Conservation (phyloP, 2,888 invertebrate genomes). For the Pocota personata region DNA sequence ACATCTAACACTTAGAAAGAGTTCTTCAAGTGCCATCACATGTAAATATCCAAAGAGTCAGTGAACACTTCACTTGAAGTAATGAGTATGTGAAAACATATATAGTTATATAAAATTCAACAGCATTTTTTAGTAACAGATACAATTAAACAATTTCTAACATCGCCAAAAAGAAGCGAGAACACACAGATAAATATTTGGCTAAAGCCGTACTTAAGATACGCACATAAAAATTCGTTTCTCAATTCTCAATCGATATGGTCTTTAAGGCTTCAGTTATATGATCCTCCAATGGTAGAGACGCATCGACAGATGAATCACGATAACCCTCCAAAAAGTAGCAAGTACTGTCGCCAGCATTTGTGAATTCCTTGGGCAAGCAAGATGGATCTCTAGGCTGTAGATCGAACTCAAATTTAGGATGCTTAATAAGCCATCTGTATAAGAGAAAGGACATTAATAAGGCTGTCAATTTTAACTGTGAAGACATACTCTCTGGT, state of each 20-base stretch:
- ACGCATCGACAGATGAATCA: slow-evolving; percentile 87
- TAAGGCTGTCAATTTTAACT: no score
- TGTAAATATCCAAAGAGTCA: not conserved
- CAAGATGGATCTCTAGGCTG: slow-evolving; percentile 89
- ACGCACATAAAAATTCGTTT: not conserved
- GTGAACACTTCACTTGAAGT: not conserved
- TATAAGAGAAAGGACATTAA: slow-evolving; percentile 60
- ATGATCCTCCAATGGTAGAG: slow-evolving; percentile 83
- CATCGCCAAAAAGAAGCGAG: slow-evolving; percentile 10
- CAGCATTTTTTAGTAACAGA: slow-evolving; percentile 34
- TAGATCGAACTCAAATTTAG: slow-evolving; percentile 88
- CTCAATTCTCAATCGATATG: slow-evolving; percentile 76
- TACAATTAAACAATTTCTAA: slow-evolving; percentile 11
- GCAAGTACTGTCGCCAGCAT: slow-evolving; percentile 91
- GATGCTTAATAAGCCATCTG: slow-evolving; percentile 90
- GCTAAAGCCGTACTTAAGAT: not conserved
- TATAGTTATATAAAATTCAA: slow-evolving; percentile 43
- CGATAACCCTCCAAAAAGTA: slow-evolving; percentile 92
- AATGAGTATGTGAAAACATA: not conserved
- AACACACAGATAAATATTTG: slow-evolving; percentile 4
- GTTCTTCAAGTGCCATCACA: not conserved
- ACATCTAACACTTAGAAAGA: not conserved
- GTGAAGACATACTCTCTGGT: slow-evolving; percentile 97
- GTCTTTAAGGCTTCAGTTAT: slow-evolving; percentile 81
- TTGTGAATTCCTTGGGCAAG: slow-evolving; percentile 93